These are phyloP conservation scores for Drosophila subquinaria DNA, from an alignment of 2,888 invertebrate species.

Conservation along the genomic window DNA sequence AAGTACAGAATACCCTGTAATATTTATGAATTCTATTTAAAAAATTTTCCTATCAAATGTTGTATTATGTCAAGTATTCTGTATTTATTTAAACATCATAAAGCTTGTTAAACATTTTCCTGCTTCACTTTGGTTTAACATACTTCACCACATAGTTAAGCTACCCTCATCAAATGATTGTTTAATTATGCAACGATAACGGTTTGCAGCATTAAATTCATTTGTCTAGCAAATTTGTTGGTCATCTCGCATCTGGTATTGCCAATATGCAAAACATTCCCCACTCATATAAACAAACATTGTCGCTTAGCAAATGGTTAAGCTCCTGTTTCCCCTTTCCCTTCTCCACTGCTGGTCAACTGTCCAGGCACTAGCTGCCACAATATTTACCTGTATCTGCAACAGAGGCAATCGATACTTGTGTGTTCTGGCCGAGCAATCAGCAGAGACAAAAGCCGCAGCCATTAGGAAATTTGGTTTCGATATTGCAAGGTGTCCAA, in stretches of 20 bases:
- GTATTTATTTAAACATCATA: too few species aligned
- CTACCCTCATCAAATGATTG: neutral
- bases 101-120: too few species aligned
- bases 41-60: too few species aligned
- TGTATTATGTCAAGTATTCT: too few species aligned
- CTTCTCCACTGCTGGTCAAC: neutral
- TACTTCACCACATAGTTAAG: neutral
- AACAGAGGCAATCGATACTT: slow-evolving; percentile 44
- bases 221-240: slow-evolving; percentile 55
- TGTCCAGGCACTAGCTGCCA: too few species aligned
- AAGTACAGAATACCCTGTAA: too few species aligned
- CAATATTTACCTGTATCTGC: slow-evolving; percentile 27
- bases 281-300: slow-evolving; percentile 66
- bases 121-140: neutral
- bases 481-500: neutral
- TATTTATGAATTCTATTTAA: too few species aligned
- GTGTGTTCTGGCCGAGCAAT: slow-evolving; percentile 23
- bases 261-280: slow-evolving; percentile 62
- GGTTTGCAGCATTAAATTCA: slow-evolving; percentile 39
- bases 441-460: slow-evolving; percentile 35
- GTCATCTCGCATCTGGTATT: slow-evolving; percentile 27
- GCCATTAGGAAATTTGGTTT: slow-evolving; percentile 30
- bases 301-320: slow-evolving; percentile 25
- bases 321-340: neutral
- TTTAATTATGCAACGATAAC: slow-evolving; percentile 17